A percentile compares a stretch with the other conserved stretches of the same genome.
These are phyloP conservation scores for Xenopus borealis DNA, from an alignment of 2,113 vertebrate species.

Conservation along the genomic window DNA sequence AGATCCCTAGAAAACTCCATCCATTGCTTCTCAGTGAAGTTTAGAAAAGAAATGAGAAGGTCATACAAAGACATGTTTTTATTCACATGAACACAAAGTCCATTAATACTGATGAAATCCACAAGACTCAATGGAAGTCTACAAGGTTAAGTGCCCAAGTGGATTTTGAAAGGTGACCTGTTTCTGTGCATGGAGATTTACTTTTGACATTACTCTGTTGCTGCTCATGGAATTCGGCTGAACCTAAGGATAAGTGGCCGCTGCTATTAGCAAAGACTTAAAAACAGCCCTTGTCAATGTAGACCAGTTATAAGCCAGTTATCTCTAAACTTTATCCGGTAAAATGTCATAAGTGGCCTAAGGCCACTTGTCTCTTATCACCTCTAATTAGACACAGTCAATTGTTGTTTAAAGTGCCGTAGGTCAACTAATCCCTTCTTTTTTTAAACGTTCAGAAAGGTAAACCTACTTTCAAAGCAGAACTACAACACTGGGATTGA, in stretches of 20 bases:
- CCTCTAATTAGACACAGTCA: constrained; percentile 46
- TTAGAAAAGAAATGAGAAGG: no score
- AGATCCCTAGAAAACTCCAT: no score
- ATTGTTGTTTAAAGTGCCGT: constrained; percentile 52
- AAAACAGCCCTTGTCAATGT: constrained; percentile 61
- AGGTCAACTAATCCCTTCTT: constrained; percentile 32
- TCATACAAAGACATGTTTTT: no score
- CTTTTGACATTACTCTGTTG: constrained; percentile 42
- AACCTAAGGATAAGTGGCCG: constrained; percentile 47
- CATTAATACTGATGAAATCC: no score
- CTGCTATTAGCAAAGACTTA: constrained; percentile 64
- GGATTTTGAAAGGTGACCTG: no score
- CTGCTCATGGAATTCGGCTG: constrained; percentile 34
- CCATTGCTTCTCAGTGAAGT: no score
- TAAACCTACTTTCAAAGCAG: no score
- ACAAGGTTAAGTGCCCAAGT: no score
- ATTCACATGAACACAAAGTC: no score
- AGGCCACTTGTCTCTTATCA: constrained; percentile 54
- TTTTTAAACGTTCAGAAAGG: no score
- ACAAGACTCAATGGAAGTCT: no score
- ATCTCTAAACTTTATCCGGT: constrained; percentile 57
- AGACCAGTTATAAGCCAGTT: constrained; percentile 59
- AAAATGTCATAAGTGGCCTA: constrained; percentile 59
- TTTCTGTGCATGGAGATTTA: background rate
- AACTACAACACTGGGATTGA: no score